Percentiles rank a stretch among this genome's conserved stretches.
Evolutionary conservation across 2,888 invertebrate species (phyloP).

Genomic region (Eutolmus rufibarbis): DNA sequence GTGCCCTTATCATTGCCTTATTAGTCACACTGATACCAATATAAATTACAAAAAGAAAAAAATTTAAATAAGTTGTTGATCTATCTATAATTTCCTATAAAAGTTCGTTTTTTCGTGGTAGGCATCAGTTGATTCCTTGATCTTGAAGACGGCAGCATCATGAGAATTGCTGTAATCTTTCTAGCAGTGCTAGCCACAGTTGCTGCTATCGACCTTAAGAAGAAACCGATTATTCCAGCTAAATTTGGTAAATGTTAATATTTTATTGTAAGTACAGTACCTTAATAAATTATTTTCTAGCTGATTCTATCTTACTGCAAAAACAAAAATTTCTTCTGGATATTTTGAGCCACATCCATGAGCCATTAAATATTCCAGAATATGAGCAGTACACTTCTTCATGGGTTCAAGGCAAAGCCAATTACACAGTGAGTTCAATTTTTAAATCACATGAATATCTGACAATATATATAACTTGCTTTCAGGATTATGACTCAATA

Average conservation of each 20-base stretch:
- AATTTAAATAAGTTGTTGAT: background rate
- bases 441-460: background rate
- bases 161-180: constrained; percentile 65
- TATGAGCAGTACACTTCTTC: background rate
- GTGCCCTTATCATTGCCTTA: background rate
- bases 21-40: background rate
- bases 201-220: constrained; percentile 53
- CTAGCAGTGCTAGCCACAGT: constrained; percentile 62
- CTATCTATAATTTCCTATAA: background rate
- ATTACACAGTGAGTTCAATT: constrained; percentile 34
- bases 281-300: constrained; percentile 50
- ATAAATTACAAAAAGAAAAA: background rate
- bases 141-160: constrained; percentile 51
- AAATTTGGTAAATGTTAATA: constrained; percentile 34
- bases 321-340: constrained; percentile 63
- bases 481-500: constrained; percentile 41
- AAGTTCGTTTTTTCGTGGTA: background rate
- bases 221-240: constrained; percentile 30
- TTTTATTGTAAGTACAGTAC: background rate
- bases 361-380: constrained; percentile 40
- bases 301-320: constrained; percentile 61
- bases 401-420: constrained; percentile 35
- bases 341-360: constrained; percentile 44
- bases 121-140: background rate
- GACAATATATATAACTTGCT: background rate